Base-by-base conservation (phyloP, 1,140 invertebrate species). In the Aphidius ervi region DNA sequence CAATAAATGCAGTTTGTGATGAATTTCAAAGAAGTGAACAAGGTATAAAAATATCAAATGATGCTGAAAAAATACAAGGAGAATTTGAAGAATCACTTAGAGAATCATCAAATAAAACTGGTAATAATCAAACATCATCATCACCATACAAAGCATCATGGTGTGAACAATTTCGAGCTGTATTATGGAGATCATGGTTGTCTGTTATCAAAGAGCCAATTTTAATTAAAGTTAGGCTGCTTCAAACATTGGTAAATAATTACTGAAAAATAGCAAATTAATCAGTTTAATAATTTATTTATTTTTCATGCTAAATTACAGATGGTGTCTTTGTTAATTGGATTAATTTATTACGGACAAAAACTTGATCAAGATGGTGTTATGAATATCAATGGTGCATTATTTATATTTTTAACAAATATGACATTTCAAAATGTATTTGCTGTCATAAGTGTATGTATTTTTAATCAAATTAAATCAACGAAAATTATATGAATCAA, bases 301-400 rank as follows among this genome's bases (percentile, higher is more conserved):
- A 57, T 50, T 57, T 50, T 60, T 53, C 9, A 52, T 49, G 31
- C 9, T 16, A 16, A 16, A 16, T 16, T 16, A 43, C 68, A 95
- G 93, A 86, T 95, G 81, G 88, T 96, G 6, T 87, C 92, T 5
- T 70, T 94, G 6, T 74, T 97, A 4, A 87, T 98, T 63, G 94
- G 94, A 6, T 74, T 95, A 5, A 89, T 98, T 58, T 99, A 95
- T 78, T 92, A 90, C 70, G 86, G 89, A 1, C 95, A 97, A 74
- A 79, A 85, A 67, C 70, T 93, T 42, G 87, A 92, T 68, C 89
- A 96, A 76, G 88, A 93, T 67, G 93, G 93, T 5, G 90, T 97
- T 0, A 92, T 93, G 87, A 98, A 98, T 74, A 94, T 98, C 60
- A 97, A 97, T 74, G 96, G 96, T 52, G 92, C 90, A n/a, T 83